Conservation (phyloP, 1,140 invertebrate genomes). For the Leptopilina boulardi region DNA sequence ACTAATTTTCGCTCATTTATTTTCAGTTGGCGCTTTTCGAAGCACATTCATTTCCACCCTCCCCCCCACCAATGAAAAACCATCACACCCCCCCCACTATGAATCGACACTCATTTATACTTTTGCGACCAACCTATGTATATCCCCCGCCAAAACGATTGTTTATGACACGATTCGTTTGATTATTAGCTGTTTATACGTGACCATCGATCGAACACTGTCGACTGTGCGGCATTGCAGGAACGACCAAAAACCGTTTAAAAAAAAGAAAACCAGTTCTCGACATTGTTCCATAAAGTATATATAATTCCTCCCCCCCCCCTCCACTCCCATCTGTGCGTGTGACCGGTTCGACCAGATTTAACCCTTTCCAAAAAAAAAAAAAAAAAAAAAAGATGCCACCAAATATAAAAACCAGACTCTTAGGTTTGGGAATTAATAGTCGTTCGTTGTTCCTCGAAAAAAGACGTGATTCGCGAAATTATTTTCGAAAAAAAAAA, state of each 20-base stretch:
- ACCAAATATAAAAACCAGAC: not conserved
- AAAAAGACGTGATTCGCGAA: not conserved
- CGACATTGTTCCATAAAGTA: conserved; percentile 49
- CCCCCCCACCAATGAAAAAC: conserved; percentile 53
- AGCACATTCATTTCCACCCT: conserved; percentile 52
- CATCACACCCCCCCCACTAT: conserved; percentile 56
- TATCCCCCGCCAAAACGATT: conserved; percentile 56
- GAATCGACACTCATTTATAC: conserved; percentile 69
- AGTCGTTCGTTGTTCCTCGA: not conserved
- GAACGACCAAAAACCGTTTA: conserved; percentile 53
- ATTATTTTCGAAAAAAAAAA: not conserved
- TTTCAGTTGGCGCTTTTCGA: conserved; percentile 61
- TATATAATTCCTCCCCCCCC: not conserved
- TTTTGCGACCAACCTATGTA: conserved; percentile 63
- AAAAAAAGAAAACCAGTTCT: conserved; percentile 47
- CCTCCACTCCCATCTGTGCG: conserved; percentile 28
- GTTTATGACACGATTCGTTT: conserved; percentile 73
- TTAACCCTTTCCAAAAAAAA: conserved; percentile 37
- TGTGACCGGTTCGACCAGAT: conserved; percentile 46
- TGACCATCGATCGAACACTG: conserved; percentile 64
- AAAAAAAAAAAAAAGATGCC: too few relatives aligned
- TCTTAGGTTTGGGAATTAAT: conserved; percentile 28
- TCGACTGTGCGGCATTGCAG: conserved; percentile 60
- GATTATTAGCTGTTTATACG: conserved; percentile 75
- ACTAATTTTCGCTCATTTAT: conserved; percentile 55